Evolutionary conservation across 2,888 invertebrate genomes (phyloP).

Genomic region (Erannis defoliaria): DNA sequence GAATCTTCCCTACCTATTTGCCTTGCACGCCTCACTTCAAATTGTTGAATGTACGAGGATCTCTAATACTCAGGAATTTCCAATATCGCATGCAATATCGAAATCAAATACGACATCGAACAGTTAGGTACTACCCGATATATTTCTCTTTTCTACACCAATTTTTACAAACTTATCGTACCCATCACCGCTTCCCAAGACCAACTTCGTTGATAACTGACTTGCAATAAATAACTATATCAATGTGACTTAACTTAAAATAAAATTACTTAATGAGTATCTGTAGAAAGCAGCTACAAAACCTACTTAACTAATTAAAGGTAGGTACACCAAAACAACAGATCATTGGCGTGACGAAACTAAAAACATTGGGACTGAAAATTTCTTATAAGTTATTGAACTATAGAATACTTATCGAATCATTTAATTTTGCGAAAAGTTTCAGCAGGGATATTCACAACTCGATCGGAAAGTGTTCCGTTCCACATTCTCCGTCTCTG

Average conservation of each 20-base stretch:
- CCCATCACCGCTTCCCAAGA: slow-evolving; percentile 55
- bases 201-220: slow-evolving; percentile 45
- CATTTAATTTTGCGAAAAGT: no score
- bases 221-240: slow-evolving; percentile 29
- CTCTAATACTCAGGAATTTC: slow-evolving; percentile 59
- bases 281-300: slow-evolving; percentile 57
- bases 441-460: no score
- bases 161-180: slow-evolving; percentile 37
- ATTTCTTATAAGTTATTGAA: not conserved
- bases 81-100: slow-evolving; percentile 41
- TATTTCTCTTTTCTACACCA: slow-evolving; percentile 7
- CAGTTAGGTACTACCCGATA: slow-evolving; percentile 13
- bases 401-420: not conserved
- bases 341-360: slow-evolving; percentile 16
- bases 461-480: no score
- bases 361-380: not conserved
- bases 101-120: slow-evolving; percentile 43
- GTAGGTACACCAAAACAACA: slow-evolving; percentile 10
- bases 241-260: slow-evolving; percentile 28
- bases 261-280: slow-evolving; percentile 58
- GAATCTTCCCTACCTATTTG: slow-evolving; percentile 72
- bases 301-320: slow-evolving; percentile 13
- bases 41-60: slow-evolving; percentile 56
- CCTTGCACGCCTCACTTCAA: slow-evolving; percentile 63
- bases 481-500: no score